Base-by-base conservation (phyloP, 1,140 invertebrate species). In the Glomeris maerens region DNA sequence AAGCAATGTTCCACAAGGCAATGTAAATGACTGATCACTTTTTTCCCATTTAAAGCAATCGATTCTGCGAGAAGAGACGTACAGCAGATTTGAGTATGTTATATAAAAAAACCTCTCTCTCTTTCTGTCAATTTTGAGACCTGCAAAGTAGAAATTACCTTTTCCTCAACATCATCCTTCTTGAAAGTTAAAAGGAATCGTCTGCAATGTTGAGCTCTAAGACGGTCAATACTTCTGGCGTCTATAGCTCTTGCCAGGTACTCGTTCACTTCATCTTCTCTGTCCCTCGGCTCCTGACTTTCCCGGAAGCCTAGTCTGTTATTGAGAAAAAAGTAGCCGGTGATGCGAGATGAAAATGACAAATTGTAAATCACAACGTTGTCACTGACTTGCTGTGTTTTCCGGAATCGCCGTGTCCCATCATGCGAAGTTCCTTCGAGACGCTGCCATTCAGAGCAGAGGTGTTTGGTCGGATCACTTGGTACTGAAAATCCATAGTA, bases 221-320 rank as follows among this genome's bases (percentile, higher is more conserved):
- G 73, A 45, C 81, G 75, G 66, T 95, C 88, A 44, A 92, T 89
- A 61, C 85, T 90, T n/a, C 89, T 74, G 0, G 89, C 89, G 67
- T 94, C 89, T 52, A 95, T 95, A 1, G 90, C 90, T 45, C 83
- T 77, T 72, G 87, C 85, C 28, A 95, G 71, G 66, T 95, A 95
- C 54, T 94, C 90, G 63, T 93, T 92, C 1, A 94, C 88, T 69
- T 93, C 89, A 53, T 91, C 87, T 55, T 90, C 83, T 0, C 84
- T 82, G 62, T 86, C 64, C 53, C 70, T 72, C 0, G 41, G 47
- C 25, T 63, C 62, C 42, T 58, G 27, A 63, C 64, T 49, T 71
- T 64, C 62, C 44, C 74, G 74, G 55, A 81, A 78, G 1, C 80
- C 81, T 42, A 83, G 67, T 60, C 82, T 83, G 0, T 21, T 23